phyloP scores from a whole-genome alignment of 2,113 vertebrate species.

The Bostrychus sinensis region DNA sequence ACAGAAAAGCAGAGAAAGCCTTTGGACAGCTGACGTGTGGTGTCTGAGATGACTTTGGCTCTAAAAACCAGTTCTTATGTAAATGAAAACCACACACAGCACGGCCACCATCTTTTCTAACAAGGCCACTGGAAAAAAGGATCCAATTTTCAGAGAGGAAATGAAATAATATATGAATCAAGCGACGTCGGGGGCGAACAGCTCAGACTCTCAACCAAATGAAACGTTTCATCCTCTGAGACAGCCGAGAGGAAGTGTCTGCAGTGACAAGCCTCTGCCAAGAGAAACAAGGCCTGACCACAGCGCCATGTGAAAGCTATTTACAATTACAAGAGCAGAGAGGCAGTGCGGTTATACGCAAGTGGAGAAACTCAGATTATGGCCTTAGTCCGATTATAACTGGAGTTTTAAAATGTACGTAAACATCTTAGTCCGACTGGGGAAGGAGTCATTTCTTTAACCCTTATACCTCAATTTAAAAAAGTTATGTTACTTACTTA shows the following conservation, averaged over 20 bases:
- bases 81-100: slow-evolving; percentile 62
- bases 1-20: background rate
- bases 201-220: slow-evolving; percentile 80
- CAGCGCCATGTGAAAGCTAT: slow-evolving; percentile 90
- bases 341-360: slow-evolving; percentile 24
- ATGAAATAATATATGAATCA: slow-evolving; percentile 94
- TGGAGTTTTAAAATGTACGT: too few species aligned
- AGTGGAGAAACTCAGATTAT: slow-evolving; percentile 5
- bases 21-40: slow-evolving; percentile 68
- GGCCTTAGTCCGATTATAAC: background rate
- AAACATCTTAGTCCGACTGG: too few species aligned
- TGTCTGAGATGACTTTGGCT: slow-evolving; percentile 80
- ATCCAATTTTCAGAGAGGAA: slow-evolving; percentile 89
- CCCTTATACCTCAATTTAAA: too few species aligned
- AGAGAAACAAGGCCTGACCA: slow-evolving; percentile 91
- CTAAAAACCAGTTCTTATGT: slow-evolving; percentile 80
- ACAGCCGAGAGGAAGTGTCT: slow-evolving; percentile 88
- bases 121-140: slow-evolving; percentile 40
- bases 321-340: slow-evolving; percentile 80
- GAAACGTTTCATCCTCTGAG: slow-evolving; percentile 88
- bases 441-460: too few species aligned
- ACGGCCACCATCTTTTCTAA: background rate
- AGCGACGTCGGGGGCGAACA: slow-evolving; percentile 71
- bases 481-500: too few species aligned
- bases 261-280: slow-evolving; percentile 84